Conservation (phyloP, 2,113 vertebrate species). For the Phylloscopus trochilus region DNA sequence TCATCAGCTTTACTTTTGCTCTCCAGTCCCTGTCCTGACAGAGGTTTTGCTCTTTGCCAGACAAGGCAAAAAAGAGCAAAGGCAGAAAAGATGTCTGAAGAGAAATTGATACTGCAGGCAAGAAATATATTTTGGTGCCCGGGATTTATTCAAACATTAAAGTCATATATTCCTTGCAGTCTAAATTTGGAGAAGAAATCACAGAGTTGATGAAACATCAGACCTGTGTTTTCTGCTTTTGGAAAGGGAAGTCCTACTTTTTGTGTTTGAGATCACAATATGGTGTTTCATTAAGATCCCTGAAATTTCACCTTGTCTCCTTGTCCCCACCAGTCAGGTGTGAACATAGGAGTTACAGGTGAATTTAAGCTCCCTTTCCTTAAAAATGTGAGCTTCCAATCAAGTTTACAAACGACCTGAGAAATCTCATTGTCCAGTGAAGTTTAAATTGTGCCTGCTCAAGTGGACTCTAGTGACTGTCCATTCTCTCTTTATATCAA, state of each 20-base stretch:
- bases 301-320: not conserved
- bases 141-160: not conserved
- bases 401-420: not conserved
- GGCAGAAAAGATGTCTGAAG: not conserved
- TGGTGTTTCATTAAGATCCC: not conserved
- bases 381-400: not conserved
- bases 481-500: not conserved
- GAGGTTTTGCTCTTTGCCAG: not conserved
- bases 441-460: not conserved
- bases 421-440: not conserved
- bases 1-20: not conserved
- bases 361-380: not conserved
- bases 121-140: not conserved
- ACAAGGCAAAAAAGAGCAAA: not conserved
- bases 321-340: not conserved
- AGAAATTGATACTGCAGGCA: not conserved
- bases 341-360: not conserved
- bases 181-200: not conserved
- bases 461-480: not conserved
- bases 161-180: not conserved
- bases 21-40: not conserved
- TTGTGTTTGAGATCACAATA: not conserved
- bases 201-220: not conserved
- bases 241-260: not conserved
- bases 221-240: not conserved